Base-by-base conservation (phyloP, 2,113 vertebrate species). In the Eleginops maclovinus region DNA sequence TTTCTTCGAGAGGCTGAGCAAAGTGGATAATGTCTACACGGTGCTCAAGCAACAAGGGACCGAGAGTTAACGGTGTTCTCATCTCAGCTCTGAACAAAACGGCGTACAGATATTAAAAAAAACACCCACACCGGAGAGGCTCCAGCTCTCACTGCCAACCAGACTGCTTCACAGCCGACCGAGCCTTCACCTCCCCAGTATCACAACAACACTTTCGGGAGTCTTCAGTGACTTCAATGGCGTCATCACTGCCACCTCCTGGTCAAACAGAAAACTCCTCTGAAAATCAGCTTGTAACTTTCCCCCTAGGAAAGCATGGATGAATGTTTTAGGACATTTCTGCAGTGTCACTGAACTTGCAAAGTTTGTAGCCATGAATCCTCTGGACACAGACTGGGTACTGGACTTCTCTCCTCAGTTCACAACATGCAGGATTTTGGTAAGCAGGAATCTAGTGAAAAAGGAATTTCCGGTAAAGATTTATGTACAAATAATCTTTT, bases 1-100 rank as follows among this genome's bases (percentile, higher is more conserved):
- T 1, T 98, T 99, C 93, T 99, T 99, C 0, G 98, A 99, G 94
- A 95, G 95, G 94, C 96, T 99, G 80, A 98, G 97, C 95, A 97
- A 96, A 58, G 97, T 97, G 93, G 98, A 99, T 4, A 96, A 97
- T 0, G 95, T 99, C 79, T 99, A 97, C 77, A 93, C 96, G 31
- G 95, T 99, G 90, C 97, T 99, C 88, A 98, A 97, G 94, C 97
- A 98, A 44, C 97, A 96, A 16, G 93, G 95, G 92, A 93, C 95
- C 24, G 93, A 94, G 49, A 98, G 97, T 95, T 99, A 97, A 94
- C 96, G 26, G 24, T 0, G 71, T 54, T 83, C n/a, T 72, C 69
- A 44, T 62, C 70, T 77, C 83, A 22, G 24, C 71, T 63, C 62
- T 1, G 72, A 85, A 81, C 63, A 83, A 64, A 80, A 75, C 9